Evolutionary conservation across 2,113 vertebrate species (phyloP), one percentile per base, ranked within the genome.

Genomic region (Microcebus ravelobensis): DNA sequence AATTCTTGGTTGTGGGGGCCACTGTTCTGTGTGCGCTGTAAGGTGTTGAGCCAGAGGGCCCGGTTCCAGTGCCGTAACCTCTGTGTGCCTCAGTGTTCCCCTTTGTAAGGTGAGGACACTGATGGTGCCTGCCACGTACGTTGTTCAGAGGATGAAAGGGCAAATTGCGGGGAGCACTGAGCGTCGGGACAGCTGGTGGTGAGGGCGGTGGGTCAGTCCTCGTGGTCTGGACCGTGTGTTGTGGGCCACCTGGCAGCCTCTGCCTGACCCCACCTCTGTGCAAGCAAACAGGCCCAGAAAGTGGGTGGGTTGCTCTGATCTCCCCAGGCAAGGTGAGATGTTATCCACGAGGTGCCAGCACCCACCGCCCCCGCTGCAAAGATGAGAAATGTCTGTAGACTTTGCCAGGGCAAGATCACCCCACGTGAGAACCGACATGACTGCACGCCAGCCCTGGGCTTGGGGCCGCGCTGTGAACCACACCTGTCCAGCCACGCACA

Each of bases 101-200:
- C 11, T 23, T 31, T 68, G n/a, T 84, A 11, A 90, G 85, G 55
- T 11, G 63, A 31, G 57, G 18, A 73, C 45, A 6, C 34, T 12
- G 11, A 29, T 18, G 34, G 48, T 8, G 6, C 20, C 74, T 57
- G 31, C 20, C 39, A 14, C 1, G 1, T 63, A 3, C 12, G 8
- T n/a, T 17, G 20, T 36, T 87, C 48, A 48, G 55, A 57, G 63
- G 76, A 31, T 14, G 18, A 21, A 39, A 48, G 77, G 57, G 39
- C 10, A 0, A 18, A 4, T 12, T 34, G 6, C 1, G 3, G 55
- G 11, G 27, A 21, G 61, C 25, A 25, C 48, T 0, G 8, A n/a
- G 81, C 57, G 2, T 6, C 0, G 59, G 48, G 4, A 29, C 29
- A 3, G 45, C 27, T 55, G 17, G 74, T 1, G 0, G 10, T 8